Evolutionary conservation across 2,113 vertebrate genomes (phyloP), one percentile per base, ranked within the genome.

Genomic region (Charadrius vociferus): DNA sequence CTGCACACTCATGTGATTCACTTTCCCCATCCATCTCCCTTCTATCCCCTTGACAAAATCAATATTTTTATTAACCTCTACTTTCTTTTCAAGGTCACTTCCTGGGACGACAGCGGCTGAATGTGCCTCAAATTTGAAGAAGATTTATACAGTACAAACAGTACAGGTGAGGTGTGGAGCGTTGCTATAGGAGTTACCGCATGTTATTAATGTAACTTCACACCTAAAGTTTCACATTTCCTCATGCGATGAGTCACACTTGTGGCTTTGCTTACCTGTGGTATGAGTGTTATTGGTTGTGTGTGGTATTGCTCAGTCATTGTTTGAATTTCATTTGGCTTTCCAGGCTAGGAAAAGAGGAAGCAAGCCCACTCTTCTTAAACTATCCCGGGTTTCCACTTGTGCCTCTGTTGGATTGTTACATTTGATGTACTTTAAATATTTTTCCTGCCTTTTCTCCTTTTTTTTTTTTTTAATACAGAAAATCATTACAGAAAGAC

Each of bases 41-140:
- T 75, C 18, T 52, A 2, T 6, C 11, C 3, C 10, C 39, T 37
- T 45, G 68, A 70, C 50, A 74, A 96, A 81, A 71, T 52, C 14
- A n/a, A 11, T 68, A 36, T 47, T 92, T 87, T 39, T 29, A 43
- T 81, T 83, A 90, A 73, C 59, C 18, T 74, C 21, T 49, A 7
- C 45, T 84, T 29, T 92, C 58, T 58, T 90, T 90, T 85, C 47
- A 49, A 99, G 99, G 97, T 99, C 99, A 8, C 98, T 99, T 66
- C 99, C 99, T 52, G 99, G 99, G 75, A 98, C 99, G 15, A 99
- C 99, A n/a, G 99, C 99, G 1, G 99, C 99, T 30, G 99, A 99
- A 97, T 99, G 98, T 70, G 99, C 99, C 47, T 99, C 99, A 12
- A 99, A 99, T 83, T 94, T 99, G 97, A 99, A 99, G 98, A 99